A percentile compares a stretch with the other conserved stretches of the same genome.
Conservation (phyloP, 2,797 vertebrate species). For the Cynodonichthys magdalenae region DNA sequence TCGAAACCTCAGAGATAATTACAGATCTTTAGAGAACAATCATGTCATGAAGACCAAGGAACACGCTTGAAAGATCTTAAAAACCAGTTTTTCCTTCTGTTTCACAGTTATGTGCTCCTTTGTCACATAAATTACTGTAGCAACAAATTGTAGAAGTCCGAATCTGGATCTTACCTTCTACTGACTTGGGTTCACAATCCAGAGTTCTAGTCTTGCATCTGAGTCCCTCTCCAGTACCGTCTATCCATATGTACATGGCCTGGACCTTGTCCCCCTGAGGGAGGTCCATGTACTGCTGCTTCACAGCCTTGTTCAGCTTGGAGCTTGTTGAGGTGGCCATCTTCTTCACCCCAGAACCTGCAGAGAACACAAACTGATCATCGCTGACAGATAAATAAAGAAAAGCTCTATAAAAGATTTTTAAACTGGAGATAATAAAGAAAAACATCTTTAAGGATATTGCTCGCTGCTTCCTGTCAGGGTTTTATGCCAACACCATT, state of each 20-base stretch:
- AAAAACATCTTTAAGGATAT: too few relatives aligned
- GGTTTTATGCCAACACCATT: too few relatives aligned
- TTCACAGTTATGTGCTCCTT: slow-evolving; percentile 38
- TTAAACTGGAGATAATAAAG: too few relatives aligned
- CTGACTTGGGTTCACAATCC: slow-evolving; percentile 90
- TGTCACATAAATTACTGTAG: too few relatives aligned
- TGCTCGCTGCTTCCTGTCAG: too few relatives aligned
- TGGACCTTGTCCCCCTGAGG: slow-evolving; percentile 93
- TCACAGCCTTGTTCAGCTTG: slow-evolving; percentile 91
- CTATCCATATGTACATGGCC: slow-evolving; percentile 98
- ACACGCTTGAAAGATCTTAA: too few relatives aligned
- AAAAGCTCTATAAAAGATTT: background rate
- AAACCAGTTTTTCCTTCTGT: too few relatives aligned
- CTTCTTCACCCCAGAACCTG: slow-evolving; percentile 63
- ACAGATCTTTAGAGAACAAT: too few relatives aligned
- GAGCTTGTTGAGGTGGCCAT: slow-evolving; percentile 94
- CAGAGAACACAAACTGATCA: slow-evolving; percentile 1
- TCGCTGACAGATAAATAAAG: background rate
- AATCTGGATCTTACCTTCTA: slow-evolving; percentile 84
- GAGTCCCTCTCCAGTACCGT: slow-evolving; percentile 93
- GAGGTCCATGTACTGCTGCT: slow-evolving; percentile 94
- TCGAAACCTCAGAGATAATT: too few relatives aligned
- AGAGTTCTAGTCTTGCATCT: slow-evolving; percentile 95
- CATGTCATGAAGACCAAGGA: too few relatives aligned
- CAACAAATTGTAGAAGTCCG: background rate